Percentiles rank a stretch among this genome's conserved stretches.
These are phyloP conservation scores for Volucella inflata DNA, from an alignment of 2,888 invertebrate species.

Conservation along the genomic window DNA sequence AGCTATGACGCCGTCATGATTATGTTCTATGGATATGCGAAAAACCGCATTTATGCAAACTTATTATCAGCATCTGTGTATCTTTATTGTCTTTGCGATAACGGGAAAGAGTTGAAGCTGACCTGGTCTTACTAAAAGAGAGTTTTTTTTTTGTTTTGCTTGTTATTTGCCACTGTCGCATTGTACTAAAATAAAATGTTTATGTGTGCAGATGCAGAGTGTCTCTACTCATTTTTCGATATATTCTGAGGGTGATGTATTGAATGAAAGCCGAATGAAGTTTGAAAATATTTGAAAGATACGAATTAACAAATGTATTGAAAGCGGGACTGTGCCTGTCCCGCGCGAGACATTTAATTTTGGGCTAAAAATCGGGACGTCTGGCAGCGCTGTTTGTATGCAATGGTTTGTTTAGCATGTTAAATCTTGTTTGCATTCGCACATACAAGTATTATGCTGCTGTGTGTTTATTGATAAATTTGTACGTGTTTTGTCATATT, in stretches of 20 bases:
- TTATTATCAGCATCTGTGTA: conserved; percentile 10
- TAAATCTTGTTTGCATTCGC: too few species aligned
- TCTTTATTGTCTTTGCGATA: not conserved
- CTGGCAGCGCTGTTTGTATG: conserved; percentile 5
- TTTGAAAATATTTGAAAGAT: conserved; percentile 6
- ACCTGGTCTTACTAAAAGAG: conserved; percentile 5
- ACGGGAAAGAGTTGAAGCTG: conserved; percentile 1
- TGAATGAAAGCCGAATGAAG: not conserved
- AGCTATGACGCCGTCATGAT: conserved; percentile 2
- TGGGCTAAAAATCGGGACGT: conserved; percentile 3
- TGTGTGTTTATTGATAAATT: too few species aligned
- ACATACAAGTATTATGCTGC: too few species aligned
- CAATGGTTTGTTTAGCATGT: too few species aligned
- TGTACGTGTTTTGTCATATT: too few species aligned
- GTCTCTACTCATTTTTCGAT: too few species aligned
- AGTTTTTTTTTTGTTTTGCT: conserved; percentile 10
- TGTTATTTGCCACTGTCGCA: too few species aligned
- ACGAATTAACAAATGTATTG: conserved; percentile 1
- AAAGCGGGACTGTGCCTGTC: conserved; percentile 5
- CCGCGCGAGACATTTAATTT: conserved; percentile 9
- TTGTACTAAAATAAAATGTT: too few species aligned
- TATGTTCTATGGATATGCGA: not conserved
- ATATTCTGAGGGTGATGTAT: too few species aligned
- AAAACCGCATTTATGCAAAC: not conserved
- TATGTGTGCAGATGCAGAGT: too few species aligned